A percentile compares a stretch with the other conserved stretches of the same genome.
Evolutionary conservation across 2,888 invertebrate species (phyloP).

Genomic region (Pimpla rufipes): DNA sequence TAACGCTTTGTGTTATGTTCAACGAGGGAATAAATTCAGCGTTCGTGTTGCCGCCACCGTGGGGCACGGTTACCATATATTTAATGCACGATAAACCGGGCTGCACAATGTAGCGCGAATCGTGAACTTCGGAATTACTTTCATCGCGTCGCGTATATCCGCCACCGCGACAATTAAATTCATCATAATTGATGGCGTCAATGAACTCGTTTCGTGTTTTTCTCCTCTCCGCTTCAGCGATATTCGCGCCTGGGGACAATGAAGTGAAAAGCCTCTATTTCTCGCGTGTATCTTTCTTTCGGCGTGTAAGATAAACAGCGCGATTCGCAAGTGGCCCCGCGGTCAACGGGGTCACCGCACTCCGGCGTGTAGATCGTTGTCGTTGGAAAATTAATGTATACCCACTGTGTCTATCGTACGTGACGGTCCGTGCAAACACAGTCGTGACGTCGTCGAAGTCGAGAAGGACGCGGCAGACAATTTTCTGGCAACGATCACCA

Average conservation of each 20-base stretch:
- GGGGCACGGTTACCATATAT: background rate
- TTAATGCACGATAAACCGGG: background rate
- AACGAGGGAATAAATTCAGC: background rate
- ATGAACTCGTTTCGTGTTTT: conserved; percentile 8
- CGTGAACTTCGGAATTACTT: conserved; percentile 1
- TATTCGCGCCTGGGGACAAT: conserved; percentile 34
- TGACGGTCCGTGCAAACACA: background rate
- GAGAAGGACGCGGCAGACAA: background rate
- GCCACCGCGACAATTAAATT: conserved; percentile 1
- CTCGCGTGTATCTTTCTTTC: conserved; percentile 13
- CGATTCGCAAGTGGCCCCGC: conserved; percentile 15
- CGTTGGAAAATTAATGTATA: conserved; percentile 43
- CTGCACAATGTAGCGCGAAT: background rate
- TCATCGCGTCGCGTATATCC: background rate
- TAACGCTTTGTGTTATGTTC: background rate
- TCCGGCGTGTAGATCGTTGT: conserved; percentile 12
- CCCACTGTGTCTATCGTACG: background rate
- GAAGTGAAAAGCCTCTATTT: conserved; percentile 10
- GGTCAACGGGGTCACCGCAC: conserved; percentile 42
- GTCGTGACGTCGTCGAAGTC: background rate
- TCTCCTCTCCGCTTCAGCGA: conserved; percentile 4
- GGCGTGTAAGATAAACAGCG: conserved; percentile 30
- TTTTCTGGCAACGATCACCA: too few species aligned
- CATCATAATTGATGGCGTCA: conserved; percentile 17
- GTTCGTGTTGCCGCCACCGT: background rate